Percentiles rank a stretch among this genome's conserved stretches.
Evolutionary conservation across 2,113 vertebrate genomes (phyloP).

Genomic region (Phocoena phocoena): DNA sequence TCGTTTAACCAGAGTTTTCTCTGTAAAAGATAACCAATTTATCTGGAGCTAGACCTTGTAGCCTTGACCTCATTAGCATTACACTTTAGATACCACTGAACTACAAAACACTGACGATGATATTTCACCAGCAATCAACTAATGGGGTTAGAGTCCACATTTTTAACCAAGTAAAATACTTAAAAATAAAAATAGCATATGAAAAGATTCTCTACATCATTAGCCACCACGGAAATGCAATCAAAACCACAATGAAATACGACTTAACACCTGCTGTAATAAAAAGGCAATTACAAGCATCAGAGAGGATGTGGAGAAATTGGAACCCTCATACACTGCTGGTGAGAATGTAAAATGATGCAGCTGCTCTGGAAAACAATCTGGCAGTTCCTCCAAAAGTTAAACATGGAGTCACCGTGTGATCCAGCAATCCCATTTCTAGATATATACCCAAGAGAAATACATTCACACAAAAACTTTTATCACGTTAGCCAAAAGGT

Average conservation of each 20-base stretch:
- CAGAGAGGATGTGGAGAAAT: not conserved
- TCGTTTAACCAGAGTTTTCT: not conserved
- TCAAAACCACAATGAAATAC: not conserved
- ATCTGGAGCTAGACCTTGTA: not conserved
- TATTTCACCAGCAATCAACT: not conserved
- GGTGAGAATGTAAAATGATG: not conserved
- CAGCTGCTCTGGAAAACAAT: slow-evolving; percentile 17
- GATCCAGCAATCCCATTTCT: not conserved
- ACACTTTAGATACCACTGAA: not conserved
- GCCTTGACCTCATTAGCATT: not conserved
- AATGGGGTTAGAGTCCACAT: not conserved
- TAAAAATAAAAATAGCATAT: not conserved
- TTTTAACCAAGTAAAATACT: slow-evolving; percentile 29
- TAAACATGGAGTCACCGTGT: not conserved
- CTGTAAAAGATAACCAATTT: not conserved
- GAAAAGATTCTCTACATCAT: slow-evolving; percentile 4
- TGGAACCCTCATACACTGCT: not conserved
- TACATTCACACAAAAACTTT: not conserved
- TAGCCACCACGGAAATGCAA: not conserved
- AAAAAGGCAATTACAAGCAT: not conserved
- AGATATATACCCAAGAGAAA: not conserved
- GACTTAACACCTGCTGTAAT: not conserved
- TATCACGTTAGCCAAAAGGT: too few relatives aligned
- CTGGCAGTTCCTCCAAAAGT: slow-evolving; percentile 6
- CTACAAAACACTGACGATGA: slow-evolving; percentile 5